Conservation (phyloP, 2,888 invertebrate species). For the Acronicta aceris region DNA sequence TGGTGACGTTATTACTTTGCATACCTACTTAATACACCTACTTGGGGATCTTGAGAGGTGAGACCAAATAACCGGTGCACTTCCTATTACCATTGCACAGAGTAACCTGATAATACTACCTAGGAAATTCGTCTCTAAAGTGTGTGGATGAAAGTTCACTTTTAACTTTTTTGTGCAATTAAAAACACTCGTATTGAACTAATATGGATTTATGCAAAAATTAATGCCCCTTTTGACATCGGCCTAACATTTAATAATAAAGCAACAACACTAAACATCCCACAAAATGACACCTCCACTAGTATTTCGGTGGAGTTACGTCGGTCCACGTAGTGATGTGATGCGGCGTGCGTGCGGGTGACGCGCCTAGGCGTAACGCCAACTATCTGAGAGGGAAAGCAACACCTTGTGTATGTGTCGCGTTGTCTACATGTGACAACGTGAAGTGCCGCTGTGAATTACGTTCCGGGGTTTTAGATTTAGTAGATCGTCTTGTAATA, state of each 20-base stretch:
- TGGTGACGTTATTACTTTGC: too few relatives aligned
- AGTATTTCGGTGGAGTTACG: constrained; percentile 33
- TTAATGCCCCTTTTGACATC: too few relatives aligned
- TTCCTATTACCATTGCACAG: too few relatives aligned
- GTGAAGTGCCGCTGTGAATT: constrained; percentile 18
- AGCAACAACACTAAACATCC: background rate
- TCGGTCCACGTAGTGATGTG: constrained; percentile 23
- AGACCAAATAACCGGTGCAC: too few relatives aligned
- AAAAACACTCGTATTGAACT: too few relatives aligned
- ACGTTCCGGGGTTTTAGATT: constrained; percentile 29
- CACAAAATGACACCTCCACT: background rate
- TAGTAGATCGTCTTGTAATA: background rate
- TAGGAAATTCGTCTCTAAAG: too few relatives aligned
- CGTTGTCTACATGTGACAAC: constrained; percentile 22
- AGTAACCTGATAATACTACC: too few relatives aligned
- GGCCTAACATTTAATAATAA: background rate
- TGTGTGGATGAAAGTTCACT: too few relatives aligned
- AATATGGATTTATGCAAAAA: too few relatives aligned
- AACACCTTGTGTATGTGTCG: constrained; percentile 13
- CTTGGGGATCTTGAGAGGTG: too few relatives aligned
- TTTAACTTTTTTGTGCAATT: too few relatives aligned
- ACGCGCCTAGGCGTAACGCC: constrained; percentile 40
- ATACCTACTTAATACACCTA: too few relatives aligned
- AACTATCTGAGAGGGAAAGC: constrained; percentile 47
- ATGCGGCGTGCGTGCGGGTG: constrained; percentile 25